These are phyloP conservation scores for Tautogolabrus adspersus DNA, from an alignment of 2,113 vertebrate species.

Conservation along the genomic window DNA sequence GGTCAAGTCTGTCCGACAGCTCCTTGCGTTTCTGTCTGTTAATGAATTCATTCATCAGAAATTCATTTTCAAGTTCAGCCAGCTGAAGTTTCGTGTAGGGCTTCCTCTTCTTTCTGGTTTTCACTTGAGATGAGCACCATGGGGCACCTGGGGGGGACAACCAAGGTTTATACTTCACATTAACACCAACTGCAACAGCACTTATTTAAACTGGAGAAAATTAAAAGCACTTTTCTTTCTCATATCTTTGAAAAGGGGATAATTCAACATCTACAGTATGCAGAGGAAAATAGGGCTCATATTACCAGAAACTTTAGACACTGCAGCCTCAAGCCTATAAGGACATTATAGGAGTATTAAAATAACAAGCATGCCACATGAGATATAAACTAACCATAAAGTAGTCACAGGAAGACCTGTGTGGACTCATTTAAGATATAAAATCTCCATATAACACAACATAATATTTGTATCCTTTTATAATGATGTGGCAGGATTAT, in stretches of 20 bases:
- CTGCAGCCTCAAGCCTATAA: not conserved
- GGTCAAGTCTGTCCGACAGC: conserved; percentile 91
- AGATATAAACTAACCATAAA: conserved; percentile 1
- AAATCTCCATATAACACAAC: not conserved
- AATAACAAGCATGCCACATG: conserved; percentile 3
- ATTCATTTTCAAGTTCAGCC: conserved; percentile 94
- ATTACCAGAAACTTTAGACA: not conserved
- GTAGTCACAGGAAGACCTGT: not conserved
- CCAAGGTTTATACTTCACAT: not conserved
- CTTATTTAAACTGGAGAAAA: not conserved
- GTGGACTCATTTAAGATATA: not conserved
- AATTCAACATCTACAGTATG: not conserved
- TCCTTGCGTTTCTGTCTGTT: conserved; percentile 95
- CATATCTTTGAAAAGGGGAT: not conserved
- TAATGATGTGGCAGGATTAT: not conserved
- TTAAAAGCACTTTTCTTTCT: not conserved
- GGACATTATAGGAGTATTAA: conserved; percentile 1
- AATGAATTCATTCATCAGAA: conserved; percentile 94
- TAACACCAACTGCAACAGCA: not conserved
- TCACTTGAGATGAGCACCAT: conserved; percentile 91
- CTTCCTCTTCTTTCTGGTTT: conserved; percentile 93
- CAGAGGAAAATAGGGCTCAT: not conserved
- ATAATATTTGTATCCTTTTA: not conserved
- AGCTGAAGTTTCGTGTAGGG: conserved; percentile 95
- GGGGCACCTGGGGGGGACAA: conserved; percentile 85